Percentiles rank a stretch among this genome's conserved stretches.
Conservation (phyloP, 2,113 vertebrate species). For the Oncorhynchus nerka region DNA sequence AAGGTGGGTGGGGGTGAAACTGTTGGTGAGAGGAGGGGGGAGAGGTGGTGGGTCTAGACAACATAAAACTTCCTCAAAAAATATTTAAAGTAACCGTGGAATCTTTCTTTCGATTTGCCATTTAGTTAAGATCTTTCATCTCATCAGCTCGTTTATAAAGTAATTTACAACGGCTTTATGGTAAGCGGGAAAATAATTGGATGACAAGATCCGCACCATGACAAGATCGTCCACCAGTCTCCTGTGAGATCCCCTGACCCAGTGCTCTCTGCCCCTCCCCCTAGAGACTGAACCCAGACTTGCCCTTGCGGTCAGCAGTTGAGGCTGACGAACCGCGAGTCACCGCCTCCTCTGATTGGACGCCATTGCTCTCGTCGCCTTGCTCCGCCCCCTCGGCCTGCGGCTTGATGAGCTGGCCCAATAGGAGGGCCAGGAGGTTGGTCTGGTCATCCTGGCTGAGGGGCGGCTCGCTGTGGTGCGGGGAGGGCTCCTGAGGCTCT, state of each 20-base stretch:
- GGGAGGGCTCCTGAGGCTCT: conserved; percentile 70
- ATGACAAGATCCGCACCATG: not conserved
- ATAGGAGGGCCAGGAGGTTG: conserved; percentile 88
- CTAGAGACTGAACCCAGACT: conserved; percentile 79
- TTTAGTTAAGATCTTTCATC: conserved; percentile 20
- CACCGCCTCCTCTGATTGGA: conserved; percentile 82
- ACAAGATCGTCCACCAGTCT: conserved; percentile 15
- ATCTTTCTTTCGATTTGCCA: conserved; percentile 20
- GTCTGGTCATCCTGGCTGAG: conserved; percentile 90
- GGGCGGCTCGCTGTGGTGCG: conserved; percentile 38
- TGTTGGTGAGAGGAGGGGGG: conserved; percentile 9
- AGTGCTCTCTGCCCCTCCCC: conserved; percentile 24
- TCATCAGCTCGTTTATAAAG: conserved; percentile 10
- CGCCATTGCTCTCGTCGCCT: conserved; percentile 89
- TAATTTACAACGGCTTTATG: conserved; percentile 11
- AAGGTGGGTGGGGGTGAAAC: conserved; percentile 20
- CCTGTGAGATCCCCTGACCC: conserved; percentile 32
- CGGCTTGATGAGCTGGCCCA: conserved; percentile 94
- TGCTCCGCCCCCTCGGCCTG: conserved; percentile 77
- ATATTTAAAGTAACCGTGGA: not conserved
- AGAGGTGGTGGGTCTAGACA: not conserved
- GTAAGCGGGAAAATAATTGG: not conserved
- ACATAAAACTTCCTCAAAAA: not conserved
- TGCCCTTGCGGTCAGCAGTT: conserved; percentile 79
- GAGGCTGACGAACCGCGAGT: conserved; percentile 65